These are phyloP conservation scores for Deilephila porcellus DNA, from an alignment of 2,888 invertebrate species.

Conservation along the genomic window DNA sequence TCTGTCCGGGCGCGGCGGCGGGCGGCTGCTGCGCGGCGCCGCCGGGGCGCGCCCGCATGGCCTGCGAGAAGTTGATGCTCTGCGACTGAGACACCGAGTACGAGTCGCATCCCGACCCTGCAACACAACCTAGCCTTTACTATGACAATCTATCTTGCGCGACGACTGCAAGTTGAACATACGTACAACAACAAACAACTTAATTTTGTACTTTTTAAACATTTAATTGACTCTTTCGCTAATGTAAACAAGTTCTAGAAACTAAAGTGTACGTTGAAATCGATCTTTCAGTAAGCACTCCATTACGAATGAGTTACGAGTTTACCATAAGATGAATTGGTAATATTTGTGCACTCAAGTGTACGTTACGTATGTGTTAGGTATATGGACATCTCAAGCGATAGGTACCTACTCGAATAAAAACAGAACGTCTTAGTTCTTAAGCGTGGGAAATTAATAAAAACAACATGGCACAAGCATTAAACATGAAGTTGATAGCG, in stretches of 20 bases:
- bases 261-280: no score
- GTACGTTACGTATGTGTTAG: background rate
- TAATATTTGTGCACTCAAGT: background rate
- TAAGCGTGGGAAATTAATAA: slow-evolving; percentile 23
- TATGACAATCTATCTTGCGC: background rate
- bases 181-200: no score
- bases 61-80: slow-evolving; percentile 93
- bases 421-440: slow-evolving; percentile 6
- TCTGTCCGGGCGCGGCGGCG: slow-evolving; percentile 47
- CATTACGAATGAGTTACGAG: background rate
- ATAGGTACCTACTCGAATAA: background rate
- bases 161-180: no score
- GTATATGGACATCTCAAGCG: background rate
- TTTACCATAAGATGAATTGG: background rate
- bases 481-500: slow-evolving; percentile 6
- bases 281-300: background rate
- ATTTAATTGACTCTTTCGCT: no score
- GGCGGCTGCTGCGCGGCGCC: slow-evolving; percentile 53
- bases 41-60: slow-evolving; percentile 84
- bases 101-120: slow-evolving; percentile 81
- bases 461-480: background rate
- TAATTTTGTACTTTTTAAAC: no score
- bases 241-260: no score
- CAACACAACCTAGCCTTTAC: slow-evolving; percentile 35
- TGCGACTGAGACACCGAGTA: slow-evolving; percentile 93